A percentile compares a stretch with the other conserved stretches of the same genome.
Evolutionary conservation across 1,140 invertebrate genomes (phyloP).

Genomic region (Drosophila ananassae): DNA sequence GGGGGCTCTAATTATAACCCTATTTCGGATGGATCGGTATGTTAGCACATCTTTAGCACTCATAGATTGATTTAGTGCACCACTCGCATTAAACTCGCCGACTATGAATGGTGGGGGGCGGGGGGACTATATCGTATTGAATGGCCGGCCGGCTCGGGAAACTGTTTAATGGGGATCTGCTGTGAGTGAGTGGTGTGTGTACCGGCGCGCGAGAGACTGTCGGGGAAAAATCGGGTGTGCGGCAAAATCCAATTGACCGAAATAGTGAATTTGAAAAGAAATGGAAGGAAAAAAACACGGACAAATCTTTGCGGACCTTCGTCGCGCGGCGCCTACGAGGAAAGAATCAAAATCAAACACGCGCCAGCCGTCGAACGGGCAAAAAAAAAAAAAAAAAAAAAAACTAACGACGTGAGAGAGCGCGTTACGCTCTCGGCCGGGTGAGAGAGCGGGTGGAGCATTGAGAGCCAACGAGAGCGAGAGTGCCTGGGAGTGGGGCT

Average conservation of each 20-base stretch:
- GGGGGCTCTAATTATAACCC: conserved; percentile 62
- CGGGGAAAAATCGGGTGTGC: conserved; percentile 46
- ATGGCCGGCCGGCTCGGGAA: conserved; percentile 17
- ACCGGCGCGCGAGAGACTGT: conserved; percentile 25
- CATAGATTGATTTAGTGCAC: conserved; percentile 15
- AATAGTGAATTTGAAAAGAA: conserved; percentile 67
- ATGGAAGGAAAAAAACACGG: conserved; percentile 65
- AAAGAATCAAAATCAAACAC: conserved; percentile 79
- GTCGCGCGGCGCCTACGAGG: conserved; percentile 77
- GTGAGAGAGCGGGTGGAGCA: background rate
- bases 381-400: conserved; percentile 64
- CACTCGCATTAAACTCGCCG: background rate
- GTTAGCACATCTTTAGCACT: conserved; percentile 5
- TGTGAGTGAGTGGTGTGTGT: background rate
- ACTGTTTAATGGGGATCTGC: background rate
- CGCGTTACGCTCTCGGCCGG: background rate
- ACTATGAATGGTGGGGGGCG: conserved; percentile 10
- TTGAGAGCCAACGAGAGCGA: conserved; percentile 33
- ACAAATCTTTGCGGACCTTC: conserved; percentile 69
- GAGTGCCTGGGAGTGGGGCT: conserved; percentile 14
- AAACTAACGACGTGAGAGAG: conserved; percentile 53
- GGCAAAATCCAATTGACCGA: conserved; percentile 64
- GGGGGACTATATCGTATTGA: conserved; percentile 16
- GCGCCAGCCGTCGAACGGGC: conserved; percentile 49
- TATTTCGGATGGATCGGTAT: conserved; percentile 54